Evolutionary conservation across 2,113 vertebrate species (phyloP).

Genomic region (Columbina picui): DNA sequence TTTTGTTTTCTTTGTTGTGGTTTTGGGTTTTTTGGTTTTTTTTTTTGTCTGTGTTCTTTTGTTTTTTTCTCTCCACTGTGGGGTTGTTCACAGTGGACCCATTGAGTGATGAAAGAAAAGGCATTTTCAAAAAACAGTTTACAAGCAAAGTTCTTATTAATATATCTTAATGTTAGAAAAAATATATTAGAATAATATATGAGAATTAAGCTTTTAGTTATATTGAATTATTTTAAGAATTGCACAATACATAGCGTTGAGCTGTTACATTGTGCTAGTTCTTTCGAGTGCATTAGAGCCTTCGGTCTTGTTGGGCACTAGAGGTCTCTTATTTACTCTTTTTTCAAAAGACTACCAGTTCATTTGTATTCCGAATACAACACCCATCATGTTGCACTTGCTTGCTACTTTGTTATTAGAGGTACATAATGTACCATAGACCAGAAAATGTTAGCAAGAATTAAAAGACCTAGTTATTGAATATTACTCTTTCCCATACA

Average conservation of each 20-base stretch:
- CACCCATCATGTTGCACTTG: neutral
- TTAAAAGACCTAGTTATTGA: neutral
- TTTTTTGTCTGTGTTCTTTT: neutral
- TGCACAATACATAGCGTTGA: rapidly evolving
- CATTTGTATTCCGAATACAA: neutral
- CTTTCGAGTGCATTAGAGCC: neutral
- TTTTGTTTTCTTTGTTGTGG: no score
- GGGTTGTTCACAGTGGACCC: neutral
- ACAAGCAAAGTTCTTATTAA: neutral
- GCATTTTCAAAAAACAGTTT: neutral
- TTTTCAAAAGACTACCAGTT: neutral
- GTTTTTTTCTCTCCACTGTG: neutral
- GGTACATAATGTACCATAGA: neutral
- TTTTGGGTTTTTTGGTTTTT: no score
- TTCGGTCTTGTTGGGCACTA: neutral
- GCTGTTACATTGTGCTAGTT: neutral
- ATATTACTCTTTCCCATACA: neutral
- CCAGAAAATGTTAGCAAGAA: neutral
- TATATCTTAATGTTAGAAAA: neutral
- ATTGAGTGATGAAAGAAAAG: neutral
- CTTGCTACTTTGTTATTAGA: neutral
- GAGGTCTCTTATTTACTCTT: neutral
- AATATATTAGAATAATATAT: neutral
- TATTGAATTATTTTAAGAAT: neutral
- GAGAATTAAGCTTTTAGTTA: neutral